Evolutionary conservation across 23 tunicate species (phyloP).

Genomic region (Styela plicata): DNA sequence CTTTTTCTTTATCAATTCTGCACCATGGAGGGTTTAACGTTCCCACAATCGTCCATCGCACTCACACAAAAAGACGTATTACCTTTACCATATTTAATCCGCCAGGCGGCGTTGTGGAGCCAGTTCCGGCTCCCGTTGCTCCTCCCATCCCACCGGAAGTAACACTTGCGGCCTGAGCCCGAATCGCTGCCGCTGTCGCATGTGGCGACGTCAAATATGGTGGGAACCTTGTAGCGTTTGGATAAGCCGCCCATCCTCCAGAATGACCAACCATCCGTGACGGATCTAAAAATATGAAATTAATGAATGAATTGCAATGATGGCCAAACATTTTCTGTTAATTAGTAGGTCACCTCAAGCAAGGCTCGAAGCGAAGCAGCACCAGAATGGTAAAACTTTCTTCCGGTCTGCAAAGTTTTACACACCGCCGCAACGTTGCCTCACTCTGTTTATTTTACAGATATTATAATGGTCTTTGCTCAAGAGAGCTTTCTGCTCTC

Average conservation of each 20-base stretch:
- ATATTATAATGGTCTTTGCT: too few species aligned
- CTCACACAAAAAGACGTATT: background rate
- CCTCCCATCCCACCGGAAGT: slow-evolving; percentile 2
- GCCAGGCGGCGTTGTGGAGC: slow-evolving; percentile 95
- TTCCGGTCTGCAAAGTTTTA: too few species aligned
- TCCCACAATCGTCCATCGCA: background rate
- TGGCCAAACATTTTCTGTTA: too few species aligned
- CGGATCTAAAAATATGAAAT: slow-evolving; percentile 37
- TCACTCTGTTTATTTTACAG: too few species aligned
- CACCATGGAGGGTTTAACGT: too few species aligned
- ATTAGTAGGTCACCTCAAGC: too few species aligned
- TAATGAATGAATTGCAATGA: too few species aligned
- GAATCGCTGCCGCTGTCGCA: slow-evolving; percentile 57
- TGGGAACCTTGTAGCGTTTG: slow-evolving; percentile 57
- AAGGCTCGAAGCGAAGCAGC: too few species aligned
- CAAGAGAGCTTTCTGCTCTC: too few species aligned
- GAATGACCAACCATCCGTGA: slow-evolving; percentile 56
- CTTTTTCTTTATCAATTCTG: too few species aligned
- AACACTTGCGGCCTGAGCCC: slow-evolving; percentile 39
- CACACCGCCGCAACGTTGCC: too few species aligned
- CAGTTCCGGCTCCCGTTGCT: slow-evolving; percentile 37
- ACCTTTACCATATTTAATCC: slow-evolving; percentile 81
- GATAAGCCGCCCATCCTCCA: slow-evolving; percentile 80
- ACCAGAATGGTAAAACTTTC: too few species aligned
- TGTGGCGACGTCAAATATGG: slow-evolving; percentile 54